Evolutionary conservation across 2,113 vertebrate genomes (phyloP), one percentile per base, ranked within the genome.

Genomic region (Camelus bactrianus): DNA sequence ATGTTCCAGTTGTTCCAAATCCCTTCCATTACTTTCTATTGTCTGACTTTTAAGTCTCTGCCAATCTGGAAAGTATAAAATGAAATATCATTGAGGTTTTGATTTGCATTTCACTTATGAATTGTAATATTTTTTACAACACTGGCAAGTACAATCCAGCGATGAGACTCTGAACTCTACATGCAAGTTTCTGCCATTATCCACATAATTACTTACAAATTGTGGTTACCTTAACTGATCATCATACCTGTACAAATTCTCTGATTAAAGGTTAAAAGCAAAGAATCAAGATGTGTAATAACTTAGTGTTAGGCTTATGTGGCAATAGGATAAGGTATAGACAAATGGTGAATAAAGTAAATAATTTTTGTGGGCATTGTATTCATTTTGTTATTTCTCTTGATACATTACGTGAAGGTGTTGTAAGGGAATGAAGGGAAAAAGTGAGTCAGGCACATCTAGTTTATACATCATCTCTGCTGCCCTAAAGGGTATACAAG

Each of bases 221-320:
- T 77, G 32, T 64, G 82, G 19, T 46, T 91, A 38, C 13, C 24
- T 58, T 81, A 67, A 69, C 19, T 62, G 81, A 93, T 84, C 22
- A 35, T 75, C 20, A 76, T 26, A 69, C 30, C 30, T 83, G 42
- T 50, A 32, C 35, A 93, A 77, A 46, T 89, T 97, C 50, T 75
- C 69, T 79, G 50, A 52, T 81, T 89, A 85, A 84, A 93, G 89
- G 50, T 94, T 72, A 92, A 93, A 79, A 60, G 48, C 72, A 95
- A 87, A 95, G 52, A 90, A 89, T 94, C 24, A 60, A 94, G 26
- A 72, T 82, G 84, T 94, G 85, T 30, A 89, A 70, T 80, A 93
- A 83, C 19, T 79, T 79, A 91, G 65, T 82, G 30, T 67, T 28
- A 83, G 58, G 8, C 15, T 89, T 80, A 20, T 50, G n/a, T 48